Conservation (phyloP, 2,888 invertebrate species). For the Lithodes maja region DNA sequence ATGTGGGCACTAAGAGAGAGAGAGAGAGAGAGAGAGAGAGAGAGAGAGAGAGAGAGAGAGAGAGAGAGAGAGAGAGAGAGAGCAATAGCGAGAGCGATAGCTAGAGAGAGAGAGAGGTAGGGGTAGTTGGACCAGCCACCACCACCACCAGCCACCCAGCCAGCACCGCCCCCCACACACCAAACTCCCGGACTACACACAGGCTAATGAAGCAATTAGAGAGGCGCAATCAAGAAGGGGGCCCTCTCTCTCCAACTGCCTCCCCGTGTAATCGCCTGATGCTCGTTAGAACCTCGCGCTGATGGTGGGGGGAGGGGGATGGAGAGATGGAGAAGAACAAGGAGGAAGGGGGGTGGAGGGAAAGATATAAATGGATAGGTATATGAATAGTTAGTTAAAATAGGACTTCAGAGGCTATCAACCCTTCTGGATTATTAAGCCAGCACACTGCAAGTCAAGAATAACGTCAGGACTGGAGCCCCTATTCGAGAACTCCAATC, state of each 20-base stretch:
- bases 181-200: slow-evolving; percentile 48
- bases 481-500: no score
- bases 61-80: no score
- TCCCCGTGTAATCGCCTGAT: slow-evolving; percentile 53
- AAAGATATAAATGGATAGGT: no score
- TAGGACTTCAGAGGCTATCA: no score
- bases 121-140: neutral
- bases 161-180: neutral
- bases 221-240: slow-evolving; percentile 56
- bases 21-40: no score
- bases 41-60: no score
- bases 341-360: neutral
- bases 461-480: no score
- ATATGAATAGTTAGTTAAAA: no score
- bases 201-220: slow-evolving; percentile 64
- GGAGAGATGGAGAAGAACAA: neutral
- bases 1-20: no score
- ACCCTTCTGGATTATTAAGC: no score
- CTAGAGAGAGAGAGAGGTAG: neutral
- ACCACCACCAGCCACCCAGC: neutral
- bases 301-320: slow-evolving; percentile 25
- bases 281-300: slow-evolving; percentile 54
- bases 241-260: slow-evolving; percentile 56
- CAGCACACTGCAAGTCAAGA: no score
- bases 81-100: neutral